Percentiles rank a stretch among this genome's conserved stretches.
Conservation (phyloP, 2,797 vertebrate genomes). For the Oreortyx pictus region DNA sequence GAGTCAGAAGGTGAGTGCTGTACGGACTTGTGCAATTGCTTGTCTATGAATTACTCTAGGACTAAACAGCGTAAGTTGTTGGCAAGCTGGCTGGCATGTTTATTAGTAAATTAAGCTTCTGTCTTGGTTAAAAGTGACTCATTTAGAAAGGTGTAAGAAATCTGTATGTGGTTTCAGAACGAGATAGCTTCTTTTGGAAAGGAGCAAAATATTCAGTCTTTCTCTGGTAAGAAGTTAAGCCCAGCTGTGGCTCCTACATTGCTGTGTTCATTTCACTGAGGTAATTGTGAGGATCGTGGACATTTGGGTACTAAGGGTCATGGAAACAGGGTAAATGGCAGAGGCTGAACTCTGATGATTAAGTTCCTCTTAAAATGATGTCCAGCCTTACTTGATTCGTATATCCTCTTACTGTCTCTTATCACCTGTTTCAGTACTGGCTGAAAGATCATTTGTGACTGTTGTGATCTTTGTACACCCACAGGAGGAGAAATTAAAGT, state of each 20-base stretch:
- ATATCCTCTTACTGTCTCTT: no score
- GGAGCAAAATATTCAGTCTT: not conserved
- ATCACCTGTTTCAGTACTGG: not conserved
- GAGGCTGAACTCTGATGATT: not conserved
- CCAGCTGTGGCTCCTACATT: not conserved
- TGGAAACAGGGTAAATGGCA: not conserved
- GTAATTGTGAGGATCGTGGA: not conserved
- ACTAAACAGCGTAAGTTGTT: not conserved
- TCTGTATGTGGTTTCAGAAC: not conserved
- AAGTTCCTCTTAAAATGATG: not conserved
- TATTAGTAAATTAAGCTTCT: not conserved
- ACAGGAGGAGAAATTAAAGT: constrained; percentile 85
- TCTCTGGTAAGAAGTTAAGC: not conserved
- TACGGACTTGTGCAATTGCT: not conserved
- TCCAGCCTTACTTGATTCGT: not conserved
- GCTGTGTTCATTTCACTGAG: not conserved
- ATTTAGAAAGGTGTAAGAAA: not conserved
- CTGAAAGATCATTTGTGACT: not conserved
- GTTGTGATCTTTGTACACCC: not conserved
- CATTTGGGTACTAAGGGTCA: not conserved
- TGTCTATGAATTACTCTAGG: not conserved
- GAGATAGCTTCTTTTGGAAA: not conserved
- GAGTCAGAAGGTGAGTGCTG: constrained; percentile 79
- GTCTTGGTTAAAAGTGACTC: not conserved
- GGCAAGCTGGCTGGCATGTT: not conserved